phyloP scores from a whole-genome alignment of 2,888 invertebrate genomes.

The Pyrgus malvae region DNA sequence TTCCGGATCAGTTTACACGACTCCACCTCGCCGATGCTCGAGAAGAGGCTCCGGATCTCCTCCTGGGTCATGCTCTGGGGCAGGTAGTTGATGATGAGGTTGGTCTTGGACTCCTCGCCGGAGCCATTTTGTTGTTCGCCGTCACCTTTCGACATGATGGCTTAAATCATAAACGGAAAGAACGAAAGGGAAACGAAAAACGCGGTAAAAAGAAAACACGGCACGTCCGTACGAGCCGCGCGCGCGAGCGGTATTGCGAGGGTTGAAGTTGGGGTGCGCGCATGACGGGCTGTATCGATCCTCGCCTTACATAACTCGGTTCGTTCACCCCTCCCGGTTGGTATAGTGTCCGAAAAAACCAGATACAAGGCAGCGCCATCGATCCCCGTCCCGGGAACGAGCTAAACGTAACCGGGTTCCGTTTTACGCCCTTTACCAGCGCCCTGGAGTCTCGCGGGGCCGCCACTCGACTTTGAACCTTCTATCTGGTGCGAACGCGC shows the following conservation, averaged over 20 bases:
- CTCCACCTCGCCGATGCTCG: constrained; percentile 99
- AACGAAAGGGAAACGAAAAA: constrained; percentile 82
- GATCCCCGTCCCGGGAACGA: constrained; percentile 58
- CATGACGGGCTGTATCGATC: constrained; percentile 65
- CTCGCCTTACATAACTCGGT: constrained; percentile 74
- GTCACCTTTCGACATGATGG: constrained; percentile 93
- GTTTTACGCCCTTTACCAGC: constrained; percentile 24
- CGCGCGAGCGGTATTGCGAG: constrained; percentile 74
- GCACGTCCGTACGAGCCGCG: constrained; percentile 76
- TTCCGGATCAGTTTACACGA: constrained; percentile 99
- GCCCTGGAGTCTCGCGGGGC: constrained; percentile 26
- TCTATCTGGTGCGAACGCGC: background rate
- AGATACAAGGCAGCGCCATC: constrained; percentile 70
- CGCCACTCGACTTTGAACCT: constrained; percentile 35
- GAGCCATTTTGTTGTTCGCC: constrained; percentile 93
- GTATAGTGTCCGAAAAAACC: constrained; percentile 81
- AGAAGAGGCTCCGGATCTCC: constrained; percentile 98
- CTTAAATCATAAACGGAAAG: constrained; percentile 82
- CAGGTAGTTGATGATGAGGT: constrained; percentile 99
- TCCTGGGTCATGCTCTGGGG: constrained; percentile 99
- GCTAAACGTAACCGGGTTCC: constrained; percentile 39
- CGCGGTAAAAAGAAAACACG: constrained; percentile 77
- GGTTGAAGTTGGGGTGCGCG: constrained; percentile 50
- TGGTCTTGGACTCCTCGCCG: constrained; percentile 97
- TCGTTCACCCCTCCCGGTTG: constrained; percentile 77